Conservation (phyloP, 2,113 vertebrate species). For the Telmatochromis brichardi region DNA sequence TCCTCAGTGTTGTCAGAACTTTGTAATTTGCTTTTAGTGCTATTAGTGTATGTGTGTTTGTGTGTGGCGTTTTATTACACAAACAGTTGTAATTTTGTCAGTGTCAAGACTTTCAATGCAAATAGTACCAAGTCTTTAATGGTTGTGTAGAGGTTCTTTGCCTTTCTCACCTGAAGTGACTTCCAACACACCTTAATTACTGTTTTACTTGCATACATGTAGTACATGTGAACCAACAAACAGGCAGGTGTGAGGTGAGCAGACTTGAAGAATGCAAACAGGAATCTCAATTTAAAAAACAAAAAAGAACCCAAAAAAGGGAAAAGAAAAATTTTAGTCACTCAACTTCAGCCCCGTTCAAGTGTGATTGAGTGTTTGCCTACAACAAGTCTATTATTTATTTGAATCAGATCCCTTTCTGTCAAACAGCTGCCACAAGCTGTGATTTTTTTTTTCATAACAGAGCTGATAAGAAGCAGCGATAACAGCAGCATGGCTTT, state of each 20-base stretch:
- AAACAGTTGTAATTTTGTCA: neutral
- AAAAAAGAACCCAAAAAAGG: neutral
- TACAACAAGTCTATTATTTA: constrained; percentile 32
- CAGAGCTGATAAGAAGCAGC: constrained; percentile 33
- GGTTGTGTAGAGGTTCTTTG: neutral
- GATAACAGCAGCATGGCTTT: constrained; percentile 30
- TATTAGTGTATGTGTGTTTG: neutral
- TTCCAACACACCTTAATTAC: neutral
- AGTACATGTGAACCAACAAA: neutral
- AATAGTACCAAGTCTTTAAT: neutral
- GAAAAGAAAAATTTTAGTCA: neutral
- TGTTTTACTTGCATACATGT: neutral
- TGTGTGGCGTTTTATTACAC: neutral
- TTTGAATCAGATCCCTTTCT: constrained; percentile 53
- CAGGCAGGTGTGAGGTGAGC: neutral
- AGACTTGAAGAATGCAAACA: neutral
- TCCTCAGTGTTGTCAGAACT: neutral
- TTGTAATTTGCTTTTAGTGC: neutral
- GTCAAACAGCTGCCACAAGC: constrained; percentile 57
- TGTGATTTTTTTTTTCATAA: constrained; percentile 50
- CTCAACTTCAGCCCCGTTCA: neutral
- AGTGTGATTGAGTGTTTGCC: constrained; percentile 38
- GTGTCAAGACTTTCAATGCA: neutral
- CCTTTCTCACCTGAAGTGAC: neutral
- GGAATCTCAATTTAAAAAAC: neutral